Conservation (phyloP, 2,797 vertebrate genomes). For the Eulemur coronatus region DNA sequence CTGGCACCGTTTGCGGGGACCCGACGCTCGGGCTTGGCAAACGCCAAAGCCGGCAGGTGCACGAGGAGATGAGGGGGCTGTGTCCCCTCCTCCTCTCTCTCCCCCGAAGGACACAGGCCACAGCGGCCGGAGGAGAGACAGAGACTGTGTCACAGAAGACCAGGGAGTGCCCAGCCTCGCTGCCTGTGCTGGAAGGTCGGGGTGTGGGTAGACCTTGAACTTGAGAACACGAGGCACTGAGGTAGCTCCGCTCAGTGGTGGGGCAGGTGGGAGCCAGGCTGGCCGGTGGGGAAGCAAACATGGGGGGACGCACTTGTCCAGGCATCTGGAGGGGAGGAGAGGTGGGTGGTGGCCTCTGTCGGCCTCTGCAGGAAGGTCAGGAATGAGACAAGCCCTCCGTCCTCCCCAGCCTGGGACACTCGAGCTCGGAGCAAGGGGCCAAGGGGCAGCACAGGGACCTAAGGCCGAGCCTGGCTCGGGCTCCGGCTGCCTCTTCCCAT, state of each 20-base stretch:
- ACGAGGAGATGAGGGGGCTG: no score
- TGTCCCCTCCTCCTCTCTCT: no score
- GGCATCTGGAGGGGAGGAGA: not conserved
- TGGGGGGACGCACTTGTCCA: not conserved
- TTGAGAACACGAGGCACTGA: not conserved
- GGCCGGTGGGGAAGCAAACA: accelerated
- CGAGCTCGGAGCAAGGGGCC: not conserved
- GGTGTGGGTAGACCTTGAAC: not conserved
- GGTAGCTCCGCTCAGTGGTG: not conserved
- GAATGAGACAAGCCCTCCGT: not conserved
- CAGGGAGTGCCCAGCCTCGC: accelerated
- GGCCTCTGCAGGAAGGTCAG: not conserved
- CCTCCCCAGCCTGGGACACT: not conserved
- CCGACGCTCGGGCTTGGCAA: no score
- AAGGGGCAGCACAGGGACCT: not conserved
- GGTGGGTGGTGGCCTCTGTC: not conserved
- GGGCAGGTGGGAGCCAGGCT: not conserved
- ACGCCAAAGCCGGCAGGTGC: accelerated
- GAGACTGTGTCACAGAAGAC: not conserved
- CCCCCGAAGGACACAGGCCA: no score
- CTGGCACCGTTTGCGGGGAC: no score
- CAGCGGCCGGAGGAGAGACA: not conserved
- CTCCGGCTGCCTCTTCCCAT: not conserved
- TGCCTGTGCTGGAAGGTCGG: not conserved
- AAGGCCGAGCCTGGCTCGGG: not conserved